Evolutionary conservation across 2,888 invertebrate species (phyloP), one percentile per base, ranked within the genome.

Genomic region (Eupithecia tripunctaria): DNA sequence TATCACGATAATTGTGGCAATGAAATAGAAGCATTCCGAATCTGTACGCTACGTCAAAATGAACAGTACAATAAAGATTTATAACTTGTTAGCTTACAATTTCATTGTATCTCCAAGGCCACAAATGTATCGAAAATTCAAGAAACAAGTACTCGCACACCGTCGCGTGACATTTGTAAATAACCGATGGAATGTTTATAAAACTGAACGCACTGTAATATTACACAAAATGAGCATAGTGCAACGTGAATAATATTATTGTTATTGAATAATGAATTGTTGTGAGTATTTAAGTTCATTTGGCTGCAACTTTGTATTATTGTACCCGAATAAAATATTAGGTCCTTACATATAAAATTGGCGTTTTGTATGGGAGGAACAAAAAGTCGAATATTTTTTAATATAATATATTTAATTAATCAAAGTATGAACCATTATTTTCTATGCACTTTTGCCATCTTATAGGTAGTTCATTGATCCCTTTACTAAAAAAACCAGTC

Each of bases 81-180:
- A 41, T 4, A 41, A 41, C 18, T 47, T n/a, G n/a, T n/a, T n/a
- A 25, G n/a, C n/a, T n/a, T n/a, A n/a, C n/a, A n/a, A n/a, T n/a
- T n/a, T n/a, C n/a, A n/a, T n/a, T 21, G 12, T 25, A 25, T 21
- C 5, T 21, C 14, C 25, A 56, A 56, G 56, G 56, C 10, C 21
- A 56, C 56, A 56, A 51, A 25, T 21, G 51, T 51, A 51, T 56
- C 12, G 51, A 12, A 25, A 56, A 25, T 25, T 56, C 0, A 14
- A 56, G 56, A 5, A 56, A 25, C 56, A 56, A 25, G 25, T 21
- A 56, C 21, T 25, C 56, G 7, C n/a, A n/a, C n/a, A n/a, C n/a
- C n/a, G 56, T 51, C 56, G 56, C 56, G 56, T 56, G 56, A 12
- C 56, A 25, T 56, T 56, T 56, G 56, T 56, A 56, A 56, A 56